Evolutionary conservation across 1,140 invertebrate genomes (phyloP).

Genomic region (Acromyrmex charruanus): DNA sequence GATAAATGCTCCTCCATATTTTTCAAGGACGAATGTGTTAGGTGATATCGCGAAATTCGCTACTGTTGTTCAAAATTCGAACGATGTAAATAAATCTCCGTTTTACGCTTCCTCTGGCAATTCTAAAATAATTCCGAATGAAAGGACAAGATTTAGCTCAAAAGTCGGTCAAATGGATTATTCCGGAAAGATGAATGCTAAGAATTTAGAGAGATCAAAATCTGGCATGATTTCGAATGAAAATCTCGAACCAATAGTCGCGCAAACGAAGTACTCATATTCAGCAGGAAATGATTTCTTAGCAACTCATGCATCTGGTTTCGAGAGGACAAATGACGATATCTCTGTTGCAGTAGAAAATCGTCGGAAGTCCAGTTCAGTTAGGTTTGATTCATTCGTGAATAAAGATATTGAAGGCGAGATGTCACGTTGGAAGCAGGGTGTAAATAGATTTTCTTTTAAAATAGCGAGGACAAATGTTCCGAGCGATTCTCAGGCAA

Average conservation of each 20-base stretch:
- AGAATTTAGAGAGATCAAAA: neutral
- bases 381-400: neutral
- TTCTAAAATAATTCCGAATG: neutral
- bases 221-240: neutral
- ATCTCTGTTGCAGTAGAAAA: neutral
- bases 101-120: neutral
- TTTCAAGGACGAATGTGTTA: neutral
- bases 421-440: constrained; percentile 1
- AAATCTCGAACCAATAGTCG: neutral
- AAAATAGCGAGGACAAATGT: neutral
- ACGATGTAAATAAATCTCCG: neutral
- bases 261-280: neutral
- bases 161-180: neutral
- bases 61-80: constrained; percentile 5
- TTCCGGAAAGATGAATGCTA: neutral
- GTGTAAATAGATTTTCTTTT: neutral
- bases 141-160: neutral
- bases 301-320: neutral
- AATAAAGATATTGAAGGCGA: neutral
- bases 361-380: neutral
- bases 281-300: neutral
- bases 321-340: neutral
- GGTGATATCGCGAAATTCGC: neutral
- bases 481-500: neutral
- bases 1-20: neutral